Base-by-base conservation (phyloP, 2,888 invertebrate species). In the Acanthosepion lycidas region DNA sequence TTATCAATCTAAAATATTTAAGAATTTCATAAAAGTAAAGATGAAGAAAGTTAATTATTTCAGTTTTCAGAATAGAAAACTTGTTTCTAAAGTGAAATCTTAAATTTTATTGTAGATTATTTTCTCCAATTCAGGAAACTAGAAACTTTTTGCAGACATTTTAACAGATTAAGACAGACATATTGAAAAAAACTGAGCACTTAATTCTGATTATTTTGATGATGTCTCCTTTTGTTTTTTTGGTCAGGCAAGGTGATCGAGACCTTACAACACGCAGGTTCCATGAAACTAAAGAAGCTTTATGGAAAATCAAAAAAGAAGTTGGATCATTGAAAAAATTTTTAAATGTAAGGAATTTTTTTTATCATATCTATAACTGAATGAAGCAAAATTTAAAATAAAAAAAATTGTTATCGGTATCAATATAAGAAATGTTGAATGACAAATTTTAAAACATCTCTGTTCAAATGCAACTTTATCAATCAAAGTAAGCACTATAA, bases 191-290 rank as follows among this genome's bases (percentile, higher is more conserved):
- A 26, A 64, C 64, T 64, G 51, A 15, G 15, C 4, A 55, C 18
- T 55, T 55, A 20, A 55, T 55, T 55, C 55, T 55, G 15, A 20
- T 20, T 55, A 15, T 55, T 20, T 18, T 55, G 15, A 53, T 53
- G 53, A 53, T 53, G 28, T 28, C 18, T 18, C 2, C 33, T 78
- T n/a, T n/a, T 78, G 4, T 5, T 78, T 18, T 33, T 0, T 78
- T 78, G 26, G 95, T n/a, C 95, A 97, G 97, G 64, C 96, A 96
- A 92, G 97, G 97, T 12, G 96, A 97, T 95, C 96, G 96, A 33
- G 97, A 96, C 92, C 97, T 97, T 94, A 96, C 97, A 9, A 96
- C 96, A 0, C 94, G 95, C 91, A 96, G 96, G 42, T 97, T 97
- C 95, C 95, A 96, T 49, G 97, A 97, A 94, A 96, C 96, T 49